Evolutionary conservation across 1,140 invertebrate species (phyloP), one percentile per base, ranked within the genome.

Genomic region (Papilio helenus): DNA sequence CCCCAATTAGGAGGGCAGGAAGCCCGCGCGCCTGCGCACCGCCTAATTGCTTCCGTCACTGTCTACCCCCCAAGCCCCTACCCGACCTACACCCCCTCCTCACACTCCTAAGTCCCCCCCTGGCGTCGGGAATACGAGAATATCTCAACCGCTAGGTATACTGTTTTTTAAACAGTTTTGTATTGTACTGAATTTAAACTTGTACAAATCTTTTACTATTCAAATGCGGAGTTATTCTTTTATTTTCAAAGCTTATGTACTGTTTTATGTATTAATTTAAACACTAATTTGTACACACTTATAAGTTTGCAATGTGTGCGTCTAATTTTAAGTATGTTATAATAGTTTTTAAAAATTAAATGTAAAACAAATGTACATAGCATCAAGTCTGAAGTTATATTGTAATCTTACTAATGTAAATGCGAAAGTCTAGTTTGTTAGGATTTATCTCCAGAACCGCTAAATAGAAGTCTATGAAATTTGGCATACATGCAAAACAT

Each of bases 31-130:
- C 87, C 86, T 87, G 87, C 86, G 87, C 86, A 82, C 73, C 84
- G 81, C 72, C 82, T 89, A 89, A 89, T 87, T 87, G 85, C 79
- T 87, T 89, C 87, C 87, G 87, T 82, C 80, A 80, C 82, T 58
- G 71, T 73, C 68, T 34, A 34, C 39, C 80, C 77, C 72, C 76
- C 44, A 78, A n/a, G 1, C 18, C 12, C 74, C 79, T 58, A 68
- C 80, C 55, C 49, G 20, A 23, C 79, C 46, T 72, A 29, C 26
- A 26, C 61, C 61, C 9, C 61, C 23, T 12, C 61, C 61, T 65
- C 61, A 65, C 44, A 74, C 74, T 51, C 74, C 51, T 20, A 55
- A 79, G 42, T 26, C 26, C n/a, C 44, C 39, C 20, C 29, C 46
- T 55, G 10, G 71, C 72, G 20, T 49, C 72, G 46, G 26, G 46